phyloP scores from a whole-genome alignment of 2,888 invertebrate genomes.

The Venusia cambrica region DNA sequence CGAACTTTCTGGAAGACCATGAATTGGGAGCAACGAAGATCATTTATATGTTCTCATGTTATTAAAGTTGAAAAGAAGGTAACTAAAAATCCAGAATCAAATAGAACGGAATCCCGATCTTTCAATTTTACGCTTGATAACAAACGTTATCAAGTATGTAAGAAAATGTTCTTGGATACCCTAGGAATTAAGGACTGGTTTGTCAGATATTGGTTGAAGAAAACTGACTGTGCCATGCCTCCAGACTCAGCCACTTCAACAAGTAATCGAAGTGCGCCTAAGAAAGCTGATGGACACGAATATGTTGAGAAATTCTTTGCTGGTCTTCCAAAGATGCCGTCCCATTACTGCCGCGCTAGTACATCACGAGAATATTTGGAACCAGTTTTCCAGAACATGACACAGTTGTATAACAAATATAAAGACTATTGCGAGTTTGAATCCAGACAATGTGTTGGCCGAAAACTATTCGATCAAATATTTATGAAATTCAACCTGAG shows the following conservation, averaged over 20 bases:
- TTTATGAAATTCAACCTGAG: slow-evolving; percentile 34
- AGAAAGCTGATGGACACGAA: slow-evolving; percentile 27
- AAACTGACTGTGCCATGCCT: slow-evolving; percentile 30
- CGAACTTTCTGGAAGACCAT: slow-evolving; percentile 12
- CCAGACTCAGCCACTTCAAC: too few relatives aligned
- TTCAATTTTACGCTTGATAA: too few relatives aligned
- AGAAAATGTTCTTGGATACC: too few relatives aligned
- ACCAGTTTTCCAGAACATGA: slow-evolving; percentile 26
- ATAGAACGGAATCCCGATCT: too few relatives aligned
- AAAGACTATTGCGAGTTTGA: slow-evolving; percentile 26
- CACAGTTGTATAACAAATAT: slow-evolving; percentile 24
- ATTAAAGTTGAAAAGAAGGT: too few relatives aligned
- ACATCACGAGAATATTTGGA: slow-evolving; percentile 31
- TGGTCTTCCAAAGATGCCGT: slow-evolving; percentile 32
- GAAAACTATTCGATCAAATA: slow-evolving; percentile 30
- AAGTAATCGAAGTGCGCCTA: too few relatives aligned
- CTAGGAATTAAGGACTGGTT: too few relatives aligned
- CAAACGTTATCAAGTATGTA: too few relatives aligned
- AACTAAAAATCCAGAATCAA: too few relatives aligned
- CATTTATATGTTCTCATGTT: slow-evolving; percentile 25
- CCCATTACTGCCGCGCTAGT: slow-evolving; percentile 25
- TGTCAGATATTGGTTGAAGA: slow-evolving; percentile 27
- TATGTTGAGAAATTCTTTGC: slow-evolving; percentile 22
- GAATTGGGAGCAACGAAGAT: slow-evolving; percentile 29
- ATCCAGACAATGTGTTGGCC: slow-evolving; percentile 24